A percentile compares a stretch with the other conserved stretches of the same genome.
These are phyloP conservation scores for Hemibagrus guttatus DNA, from an alignment of 2,797 vertebrate species.

Conservation along the genomic window DNA sequence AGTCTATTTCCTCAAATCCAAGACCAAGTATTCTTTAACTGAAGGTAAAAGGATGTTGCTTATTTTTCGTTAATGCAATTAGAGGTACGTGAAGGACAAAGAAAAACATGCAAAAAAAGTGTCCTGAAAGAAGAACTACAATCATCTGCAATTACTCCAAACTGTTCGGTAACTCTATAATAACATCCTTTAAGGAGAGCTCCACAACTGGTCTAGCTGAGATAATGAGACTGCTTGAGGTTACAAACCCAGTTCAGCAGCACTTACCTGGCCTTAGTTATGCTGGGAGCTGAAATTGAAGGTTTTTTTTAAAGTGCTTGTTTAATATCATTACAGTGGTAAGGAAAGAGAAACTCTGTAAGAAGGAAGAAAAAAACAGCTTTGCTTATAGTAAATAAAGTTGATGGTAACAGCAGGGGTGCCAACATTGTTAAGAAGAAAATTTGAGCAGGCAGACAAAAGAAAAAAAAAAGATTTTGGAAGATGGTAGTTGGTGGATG, in stretches of 20 bases:
- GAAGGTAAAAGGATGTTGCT: background rate
- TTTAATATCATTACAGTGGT: background rate
- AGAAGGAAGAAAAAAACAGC: background rate
- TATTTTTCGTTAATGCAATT: background rate
- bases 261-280: conserved; percentile 1
- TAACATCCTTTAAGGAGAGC: background rate
- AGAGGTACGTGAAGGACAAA: background rate
- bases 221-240: conserved; percentile 1
- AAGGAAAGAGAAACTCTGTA: background rate
- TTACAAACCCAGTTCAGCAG: background rate
- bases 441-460: background rate
- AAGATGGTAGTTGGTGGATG: background rate
- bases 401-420: background rate
- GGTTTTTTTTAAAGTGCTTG: background rate
- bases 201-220: background rate
- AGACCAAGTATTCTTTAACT: background rate
- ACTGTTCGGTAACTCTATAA: background rate
- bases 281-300: background rate
- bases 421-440: background rate
- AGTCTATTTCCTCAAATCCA: background rate
- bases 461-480: background rate
- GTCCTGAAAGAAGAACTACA: background rate
- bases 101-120: background rate
- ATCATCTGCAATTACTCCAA: background rate
- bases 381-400: background rate